Conservation (phyloP, 2,113 vertebrate genomes). For the Centrocercus urophasianus region DNA sequence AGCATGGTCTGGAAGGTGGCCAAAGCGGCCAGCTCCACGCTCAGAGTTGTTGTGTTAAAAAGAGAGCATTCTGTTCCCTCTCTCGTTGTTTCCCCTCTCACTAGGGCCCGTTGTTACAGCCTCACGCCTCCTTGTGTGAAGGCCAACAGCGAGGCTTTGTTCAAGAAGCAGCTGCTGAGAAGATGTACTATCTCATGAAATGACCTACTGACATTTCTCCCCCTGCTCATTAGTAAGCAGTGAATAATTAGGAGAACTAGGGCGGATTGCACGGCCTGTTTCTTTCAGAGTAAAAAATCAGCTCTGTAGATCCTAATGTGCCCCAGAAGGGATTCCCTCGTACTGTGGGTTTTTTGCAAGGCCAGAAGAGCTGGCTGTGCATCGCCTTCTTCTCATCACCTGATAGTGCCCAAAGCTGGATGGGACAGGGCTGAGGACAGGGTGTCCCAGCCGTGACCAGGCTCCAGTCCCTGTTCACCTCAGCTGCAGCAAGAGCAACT, state of each 20-base stretch:
- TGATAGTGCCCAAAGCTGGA: background rate
- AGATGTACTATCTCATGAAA: constrained; percentile 44
- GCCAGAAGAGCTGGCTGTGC: background rate
- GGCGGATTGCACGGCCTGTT: background rate
- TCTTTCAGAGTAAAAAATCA: background rate
- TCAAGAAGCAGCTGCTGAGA: constrained; percentile 53
- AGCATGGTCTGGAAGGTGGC: background rate
- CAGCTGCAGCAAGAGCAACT: background rate
- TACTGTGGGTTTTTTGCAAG: background rate
- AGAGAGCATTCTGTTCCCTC: constrained; percentile 50
- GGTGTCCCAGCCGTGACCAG: background rate
- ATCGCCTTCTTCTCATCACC: background rate
- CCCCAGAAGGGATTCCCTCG: background rate
- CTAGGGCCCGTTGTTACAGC: constrained; percentile 37
- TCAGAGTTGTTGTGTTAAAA: background rate
- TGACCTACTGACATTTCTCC: constrained; percentile 51
- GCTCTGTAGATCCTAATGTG: background rate
- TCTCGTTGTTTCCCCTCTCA: background rate
- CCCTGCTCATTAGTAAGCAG: constrained; percentile 38
- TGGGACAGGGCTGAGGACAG: background rate
- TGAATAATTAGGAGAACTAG: constrained; percentile 31
- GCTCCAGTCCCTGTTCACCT: background rate
- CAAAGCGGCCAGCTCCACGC: background rate
- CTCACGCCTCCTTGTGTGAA: constrained; percentile 51
- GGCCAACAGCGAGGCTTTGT: constrained; percentile 55